Conservation (phyloP, 2,797 vertebrate species). For the Botia almorhae region DNA sequence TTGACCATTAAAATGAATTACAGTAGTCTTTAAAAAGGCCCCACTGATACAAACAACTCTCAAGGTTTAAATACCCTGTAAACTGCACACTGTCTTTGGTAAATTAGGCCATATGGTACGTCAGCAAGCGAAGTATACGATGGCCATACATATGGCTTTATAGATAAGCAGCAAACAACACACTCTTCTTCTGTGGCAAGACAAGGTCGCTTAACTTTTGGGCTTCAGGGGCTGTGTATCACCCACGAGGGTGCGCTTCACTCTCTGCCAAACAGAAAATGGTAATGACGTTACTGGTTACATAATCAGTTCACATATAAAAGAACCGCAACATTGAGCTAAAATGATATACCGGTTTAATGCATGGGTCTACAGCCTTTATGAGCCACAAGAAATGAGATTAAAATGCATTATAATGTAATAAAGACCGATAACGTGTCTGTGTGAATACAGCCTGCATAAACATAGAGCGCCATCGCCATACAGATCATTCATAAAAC, state of each 20-base stretch:
- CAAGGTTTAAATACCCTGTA: neutral
- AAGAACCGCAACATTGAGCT: neutral
- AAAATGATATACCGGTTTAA: neutral
- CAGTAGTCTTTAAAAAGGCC: conserved; percentile 45
- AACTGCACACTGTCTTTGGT: conserved; percentile 15
- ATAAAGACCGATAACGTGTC: neutral
- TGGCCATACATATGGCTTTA: neutral
- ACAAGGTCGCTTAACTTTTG: conserved; percentile 24
- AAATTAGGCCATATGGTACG: conserved; percentile 4
- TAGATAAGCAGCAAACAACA: neutral
- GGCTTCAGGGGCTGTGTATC: neutral
- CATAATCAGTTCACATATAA: neutral
- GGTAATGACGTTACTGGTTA: neutral
- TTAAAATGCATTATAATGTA: neutral
- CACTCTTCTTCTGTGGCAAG: conserved; percentile 8
- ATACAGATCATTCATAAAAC: neutral
- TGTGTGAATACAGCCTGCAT: neutral
- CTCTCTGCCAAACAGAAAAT: conserved; percentile 33
- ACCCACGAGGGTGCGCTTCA: conserved; percentile 5
- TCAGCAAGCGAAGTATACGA: conserved; percentile 28
- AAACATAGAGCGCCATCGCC: neutral
- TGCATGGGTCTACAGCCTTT: neutral
- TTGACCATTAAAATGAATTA: neutral
- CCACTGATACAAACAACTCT: conserved; percentile 19
- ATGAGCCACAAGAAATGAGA: neutral